phyloP scores from a whole-genome alignment of 1,140 invertebrate species.

The Pemphigus obesinymphae region DNA sequence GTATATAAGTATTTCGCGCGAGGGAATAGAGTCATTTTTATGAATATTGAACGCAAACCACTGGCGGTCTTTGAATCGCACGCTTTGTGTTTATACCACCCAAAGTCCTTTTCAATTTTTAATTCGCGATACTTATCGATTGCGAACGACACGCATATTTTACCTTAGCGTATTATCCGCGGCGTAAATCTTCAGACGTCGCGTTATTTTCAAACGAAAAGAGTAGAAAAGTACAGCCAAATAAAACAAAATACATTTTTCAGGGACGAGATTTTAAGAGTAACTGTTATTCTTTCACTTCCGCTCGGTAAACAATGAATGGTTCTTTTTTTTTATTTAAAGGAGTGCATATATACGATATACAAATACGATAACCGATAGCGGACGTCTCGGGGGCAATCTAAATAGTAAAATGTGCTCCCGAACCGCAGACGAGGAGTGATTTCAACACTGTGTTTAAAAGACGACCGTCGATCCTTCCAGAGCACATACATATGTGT shows the following conservation, averaged over 20 bases:
- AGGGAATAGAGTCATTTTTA: neutral
- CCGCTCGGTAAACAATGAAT: neutral
- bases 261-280: too few relatives aligned
- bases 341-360: neutral
- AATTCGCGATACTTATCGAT: conserved; percentile 9
- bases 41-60: conserved; percentile 35
- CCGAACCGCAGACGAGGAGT: neutral
- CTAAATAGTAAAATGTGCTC: neutral
- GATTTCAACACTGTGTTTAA: neutral
- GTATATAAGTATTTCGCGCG: neutral
- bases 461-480: neutral
- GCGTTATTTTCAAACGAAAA: too few relatives aligned
- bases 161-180: neutral
- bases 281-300: neutral
- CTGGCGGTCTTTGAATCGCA: neutral
- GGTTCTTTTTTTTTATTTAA: neutral
- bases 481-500: neutral
- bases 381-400: neutral
- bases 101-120: neutral
- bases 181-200: too few relatives aligned
- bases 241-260: too few relatives aligned
- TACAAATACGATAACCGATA: neutral
- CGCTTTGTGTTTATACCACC: neutral
- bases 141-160: neutral
- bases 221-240: too few relatives aligned